These are phyloP conservation scores for Epirrhoe alternata DNA, from an alignment of 2,888 invertebrate genomes.

Conservation along the genomic window DNA sequence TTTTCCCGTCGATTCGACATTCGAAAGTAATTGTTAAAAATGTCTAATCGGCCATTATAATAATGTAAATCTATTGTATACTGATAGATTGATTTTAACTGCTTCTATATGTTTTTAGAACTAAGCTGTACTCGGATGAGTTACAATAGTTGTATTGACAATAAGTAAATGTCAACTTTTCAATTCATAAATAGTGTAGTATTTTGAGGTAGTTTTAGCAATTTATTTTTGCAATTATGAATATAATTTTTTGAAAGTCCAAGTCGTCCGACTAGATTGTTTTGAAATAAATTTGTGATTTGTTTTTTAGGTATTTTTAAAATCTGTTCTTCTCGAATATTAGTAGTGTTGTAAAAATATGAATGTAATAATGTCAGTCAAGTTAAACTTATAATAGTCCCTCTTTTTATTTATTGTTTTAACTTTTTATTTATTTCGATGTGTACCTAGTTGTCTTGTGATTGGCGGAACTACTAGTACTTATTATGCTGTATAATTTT, in stretches of 20 bases:
- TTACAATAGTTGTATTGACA: constrained; percentile 35
- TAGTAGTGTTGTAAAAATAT: constrained; percentile 44
- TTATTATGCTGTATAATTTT: constrained; percentile 42
- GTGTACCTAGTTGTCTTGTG: constrained; percentile 38
- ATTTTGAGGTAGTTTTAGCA: constrained; percentile 15
- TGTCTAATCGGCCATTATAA: constrained; percentile 33
- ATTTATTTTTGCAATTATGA: constrained; percentile 23
- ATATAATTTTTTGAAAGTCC: constrained; percentile 29
- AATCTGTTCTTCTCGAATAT: constrained; percentile 45
- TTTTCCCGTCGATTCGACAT: constrained; percentile 41
- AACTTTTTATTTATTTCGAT: constrained; percentile 41
- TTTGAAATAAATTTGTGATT: constrained; percentile 39
- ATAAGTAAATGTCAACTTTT: constrained; percentile 34
- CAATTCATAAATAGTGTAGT: constrained; percentile 25
- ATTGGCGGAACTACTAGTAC: constrained; percentile 51
- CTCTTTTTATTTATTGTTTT: constrained; percentile 40
- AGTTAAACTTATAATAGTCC: constrained; percentile 36
- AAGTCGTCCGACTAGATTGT: constrained; percentile 37
- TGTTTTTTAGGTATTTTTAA: constrained; percentile 37
- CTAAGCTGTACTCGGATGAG: constrained; percentile 18
- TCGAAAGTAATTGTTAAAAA: constrained; percentile 31
- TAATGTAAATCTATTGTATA: constrained; percentile 29
- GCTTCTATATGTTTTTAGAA: constrained; percentile 30
- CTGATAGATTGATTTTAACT: constrained; percentile 30
- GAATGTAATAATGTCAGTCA: constrained; percentile 44